A percentile compares a stretch with the other conserved stretches of the same genome.
These are phyloP conservation scores for Stenolophus ochropezus DNA, from an alignment of 2,888 invertebrate species.

Conservation along the genomic window DNA sequence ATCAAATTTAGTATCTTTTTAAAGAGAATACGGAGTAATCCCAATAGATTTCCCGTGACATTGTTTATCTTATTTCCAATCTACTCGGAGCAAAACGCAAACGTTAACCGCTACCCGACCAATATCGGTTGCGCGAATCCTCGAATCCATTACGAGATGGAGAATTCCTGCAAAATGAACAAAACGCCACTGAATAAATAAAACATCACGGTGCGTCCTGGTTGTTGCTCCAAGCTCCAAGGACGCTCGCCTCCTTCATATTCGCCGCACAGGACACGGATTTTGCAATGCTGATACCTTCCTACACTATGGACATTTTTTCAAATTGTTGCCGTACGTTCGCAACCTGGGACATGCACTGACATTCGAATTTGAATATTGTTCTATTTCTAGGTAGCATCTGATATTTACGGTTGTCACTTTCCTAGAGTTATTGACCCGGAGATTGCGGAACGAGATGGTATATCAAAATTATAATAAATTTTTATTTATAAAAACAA, in stretches of 20 bases:
- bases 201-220: slow-evolving; percentile 20
- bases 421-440: too few relatives aligned
- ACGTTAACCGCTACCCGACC: slow-evolving; percentile 28
- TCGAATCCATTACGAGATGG: slow-evolving; percentile 46
- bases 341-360: too few relatives aligned
- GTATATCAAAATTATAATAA: too few relatives aligned
- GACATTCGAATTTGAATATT: too few relatives aligned
- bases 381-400: too few relatives aligned
- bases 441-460: too few relatives aligned
- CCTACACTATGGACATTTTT: neutral
- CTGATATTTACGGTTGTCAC: too few relatives aligned
- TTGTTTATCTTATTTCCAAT: slow-evolving; percentile 56
- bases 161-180: slow-evolving; percentile 44
- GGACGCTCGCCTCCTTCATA: neutral
- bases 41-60: slow-evolving; percentile 50
- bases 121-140: slow-evolving; percentile 31
- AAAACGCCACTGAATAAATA: slow-evolving; percentile 41
- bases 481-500: too few relatives aligned
- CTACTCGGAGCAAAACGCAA: slow-evolving; percentile 44
- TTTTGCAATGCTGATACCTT: neutral
- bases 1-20: slow-evolving; percentile 53
- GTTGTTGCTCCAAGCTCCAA: neutral
- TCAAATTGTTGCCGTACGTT: neutral
- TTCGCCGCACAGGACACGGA: neutral
- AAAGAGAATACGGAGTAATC: slow-evolving; percentile 52